Evolutionary conservation across 2,888 invertebrate species (phyloP).

Genomic region (Pseudococcus jackbeardsleyi): DNA sequence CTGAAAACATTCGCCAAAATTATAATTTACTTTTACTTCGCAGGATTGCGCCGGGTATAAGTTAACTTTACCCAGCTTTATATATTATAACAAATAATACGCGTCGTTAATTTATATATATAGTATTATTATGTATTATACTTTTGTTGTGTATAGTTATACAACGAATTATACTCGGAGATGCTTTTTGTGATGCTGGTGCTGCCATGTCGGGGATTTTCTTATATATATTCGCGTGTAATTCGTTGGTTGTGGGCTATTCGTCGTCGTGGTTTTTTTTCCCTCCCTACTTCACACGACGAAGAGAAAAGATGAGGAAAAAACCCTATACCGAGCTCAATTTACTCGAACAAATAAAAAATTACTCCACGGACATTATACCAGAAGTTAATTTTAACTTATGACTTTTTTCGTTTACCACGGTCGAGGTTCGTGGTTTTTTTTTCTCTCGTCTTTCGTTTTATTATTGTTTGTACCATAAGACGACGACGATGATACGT

Average conservation of each 20-base stretch:
- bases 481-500: background rate
- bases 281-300: background rate
- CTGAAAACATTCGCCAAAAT: slow-evolving; percentile 70
- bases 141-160: background rate
- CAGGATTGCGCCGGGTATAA: background rate
- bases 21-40: slow-evolving; percentile 47
- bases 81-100: slow-evolving; percentile 47
- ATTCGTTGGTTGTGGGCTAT: slow-evolving; percentile 10
- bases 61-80: slow-evolving; percentile 5
- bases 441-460: background rate
- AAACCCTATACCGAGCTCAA: slow-evolving; percentile 27
- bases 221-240: slow-evolving; percentile 17
- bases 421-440: background rate
- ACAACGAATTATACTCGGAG: background rate
- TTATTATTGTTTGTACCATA: background rate
- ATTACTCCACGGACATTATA: slow-evolving; percentile 29
- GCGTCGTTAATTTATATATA: slow-evolving; percentile 43
- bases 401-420: background rate
- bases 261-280: background rate
- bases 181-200: background rate
- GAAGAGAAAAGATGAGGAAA: background rate
- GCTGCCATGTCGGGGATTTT: background rate
- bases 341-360: slow-evolving; percentile 44
- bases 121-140: slow-evolving; percentile 21
- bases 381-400: slow-evolving; percentile 21